Conservation (phyloP, 2,888 invertebrate species). For the Dicranocentrus wangi region DNA sequence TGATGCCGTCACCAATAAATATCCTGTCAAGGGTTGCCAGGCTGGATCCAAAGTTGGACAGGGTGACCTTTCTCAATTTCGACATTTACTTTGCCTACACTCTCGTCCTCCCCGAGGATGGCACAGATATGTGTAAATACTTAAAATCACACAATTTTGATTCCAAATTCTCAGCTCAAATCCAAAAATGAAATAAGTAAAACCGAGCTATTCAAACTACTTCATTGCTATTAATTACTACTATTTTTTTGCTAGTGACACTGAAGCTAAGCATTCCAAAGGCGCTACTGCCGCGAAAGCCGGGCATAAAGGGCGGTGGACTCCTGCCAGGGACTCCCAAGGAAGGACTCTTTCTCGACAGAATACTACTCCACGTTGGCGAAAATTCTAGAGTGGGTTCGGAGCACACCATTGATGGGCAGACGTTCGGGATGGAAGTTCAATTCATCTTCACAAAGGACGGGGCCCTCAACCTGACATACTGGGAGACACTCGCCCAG, state of each 20-base stretch:
- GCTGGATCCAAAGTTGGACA: neutral
- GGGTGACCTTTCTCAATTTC: neutral
- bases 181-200: too few species aligned
- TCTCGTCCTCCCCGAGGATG: neutral
- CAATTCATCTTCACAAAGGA: slow-evolving; percentile 18
- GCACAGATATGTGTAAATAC: neutral
- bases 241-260: too few species aligned
- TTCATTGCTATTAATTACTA: too few species aligned
- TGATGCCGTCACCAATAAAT: neutral
- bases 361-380: slow-evolving; percentile 3
- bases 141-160: too few species aligned
- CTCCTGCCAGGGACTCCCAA: too few species aligned
- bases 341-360: too few species aligned
- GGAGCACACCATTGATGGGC: slow-evolving; percentile 10
- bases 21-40: neutral
- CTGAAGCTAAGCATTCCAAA: too few species aligned
- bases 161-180: too few species aligned
- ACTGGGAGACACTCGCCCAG: slow-evolving; percentile 22
- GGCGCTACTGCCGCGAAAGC: too few species aligned
- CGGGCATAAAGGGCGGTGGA: too few species aligned
- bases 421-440: slow-evolving; percentile 1
- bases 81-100: neutral
- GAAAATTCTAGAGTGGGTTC: neutral
- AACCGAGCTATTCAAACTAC: too few species aligned
- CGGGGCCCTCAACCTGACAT: neutral